Evolutionary conservation across 2,113 vertebrate genomes (phyloP).

Genomic region (Camelus bactrianus): DNA sequence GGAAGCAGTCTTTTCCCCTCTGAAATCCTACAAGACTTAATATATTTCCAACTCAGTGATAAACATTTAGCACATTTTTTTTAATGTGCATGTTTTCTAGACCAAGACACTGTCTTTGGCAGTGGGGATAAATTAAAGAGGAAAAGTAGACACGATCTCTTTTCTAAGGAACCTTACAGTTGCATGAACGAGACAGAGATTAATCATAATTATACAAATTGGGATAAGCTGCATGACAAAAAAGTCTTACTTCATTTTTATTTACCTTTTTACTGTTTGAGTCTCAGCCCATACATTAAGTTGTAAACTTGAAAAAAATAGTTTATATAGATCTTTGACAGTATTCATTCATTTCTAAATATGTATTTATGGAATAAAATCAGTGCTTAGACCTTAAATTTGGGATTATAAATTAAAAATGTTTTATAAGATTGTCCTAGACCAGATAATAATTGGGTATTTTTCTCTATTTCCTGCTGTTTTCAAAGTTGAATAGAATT

Average conservation of each 20-base stretch:
- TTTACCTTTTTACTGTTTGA: background rate
- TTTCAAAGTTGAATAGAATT: conserved; percentile 10
- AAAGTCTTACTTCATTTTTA: background rate
- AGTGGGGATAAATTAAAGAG: background rate
- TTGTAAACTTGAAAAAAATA: background rate
- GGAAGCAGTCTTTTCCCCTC: background rate
- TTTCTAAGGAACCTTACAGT: background rate
- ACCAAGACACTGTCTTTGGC: background rate
- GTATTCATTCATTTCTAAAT: background rate
- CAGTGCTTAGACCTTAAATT: background rate
- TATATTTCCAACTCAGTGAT: background rate
- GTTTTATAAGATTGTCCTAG: background rate
- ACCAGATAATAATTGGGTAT: background rate
- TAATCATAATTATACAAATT: conserved; percentile 2
- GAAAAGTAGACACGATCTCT: background rate
- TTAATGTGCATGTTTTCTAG: background rate
- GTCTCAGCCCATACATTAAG: background rate
- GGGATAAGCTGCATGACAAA: background rate
- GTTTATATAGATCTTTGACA: background rate
- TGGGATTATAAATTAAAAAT: conserved; percentile 7
- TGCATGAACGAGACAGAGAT: background rate
- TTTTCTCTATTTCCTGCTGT: background rate
- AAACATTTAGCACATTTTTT: background rate
- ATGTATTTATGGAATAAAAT: conserved; percentile 15
- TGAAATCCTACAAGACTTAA: background rate